These are phyloP conservation scores for Cyrtonyx montezumae DNA, from an alignment of 2,113 vertebrate genomes.

Conservation along the genomic window DNA sequence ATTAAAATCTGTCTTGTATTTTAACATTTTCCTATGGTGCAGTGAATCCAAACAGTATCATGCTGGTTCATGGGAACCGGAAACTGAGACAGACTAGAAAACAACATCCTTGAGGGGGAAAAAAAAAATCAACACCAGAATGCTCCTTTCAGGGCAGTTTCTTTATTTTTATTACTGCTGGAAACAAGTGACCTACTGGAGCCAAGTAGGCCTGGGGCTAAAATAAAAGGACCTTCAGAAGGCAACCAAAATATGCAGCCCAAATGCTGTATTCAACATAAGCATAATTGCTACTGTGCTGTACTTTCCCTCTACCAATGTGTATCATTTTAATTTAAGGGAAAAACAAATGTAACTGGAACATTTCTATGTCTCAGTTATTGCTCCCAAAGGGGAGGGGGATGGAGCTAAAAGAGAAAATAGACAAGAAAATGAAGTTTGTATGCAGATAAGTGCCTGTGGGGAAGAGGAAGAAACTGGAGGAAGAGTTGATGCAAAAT, in stretches of 20 bases:
- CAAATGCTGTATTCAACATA: slow-evolving; percentile 27
- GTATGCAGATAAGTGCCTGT: neutral
- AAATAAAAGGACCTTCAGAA: slow-evolving; percentile 60
- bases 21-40: neutral
- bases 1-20: neutral
- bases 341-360: slow-evolving; percentile 38
- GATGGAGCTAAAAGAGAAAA: neutral
- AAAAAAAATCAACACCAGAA: neutral
- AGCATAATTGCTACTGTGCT: neutral
- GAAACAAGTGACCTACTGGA: slow-evolving; percentile 67
- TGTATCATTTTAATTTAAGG: slow-evolving; percentile 35
- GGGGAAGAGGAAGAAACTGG: neutral
- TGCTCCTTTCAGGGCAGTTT: neutral
- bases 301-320: neutral
- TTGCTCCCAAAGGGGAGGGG: slow-evolving; percentile 23
- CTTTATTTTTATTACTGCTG: slow-evolving; percentile 45
- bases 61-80: slow-evolving; percentile 66
- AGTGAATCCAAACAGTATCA: slow-evolving; percentile 16
- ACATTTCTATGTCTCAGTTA: slow-evolving; percentile 1
- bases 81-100: slow-evolving; percentile 44
- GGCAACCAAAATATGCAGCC: slow-evolving; percentile 55
- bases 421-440: neutral
- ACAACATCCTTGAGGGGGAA: slow-evolving; percentile 28
- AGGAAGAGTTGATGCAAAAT: neutral
- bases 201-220: slow-evolving; percentile 51